A percentile compares a stretch with the other conserved stretches of the same genome.
These are phyloP conservation scores for Schizopygopsis pylzovi DNA, from an alignment of 2,797 vertebrate species.

Conservation along the genomic window DNA sequence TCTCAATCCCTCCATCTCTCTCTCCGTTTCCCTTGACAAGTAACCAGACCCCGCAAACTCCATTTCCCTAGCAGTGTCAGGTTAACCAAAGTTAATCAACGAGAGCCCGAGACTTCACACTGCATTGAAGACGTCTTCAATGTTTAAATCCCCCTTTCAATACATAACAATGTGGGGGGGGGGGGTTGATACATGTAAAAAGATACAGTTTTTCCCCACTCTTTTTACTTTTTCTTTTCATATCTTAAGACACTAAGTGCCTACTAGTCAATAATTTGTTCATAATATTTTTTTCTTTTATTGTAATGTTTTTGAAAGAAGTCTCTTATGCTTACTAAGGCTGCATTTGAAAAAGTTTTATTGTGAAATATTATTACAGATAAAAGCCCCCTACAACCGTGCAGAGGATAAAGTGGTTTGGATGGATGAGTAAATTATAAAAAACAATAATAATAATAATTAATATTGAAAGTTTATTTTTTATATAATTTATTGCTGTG, in stretches of 20 bases:
- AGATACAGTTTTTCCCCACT: background rate
- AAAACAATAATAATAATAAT: too few relatives aligned
- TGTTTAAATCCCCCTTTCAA: slow-evolving; percentile 12
- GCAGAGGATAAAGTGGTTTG: too few relatives aligned
- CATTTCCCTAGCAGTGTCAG: slow-evolving; percentile 53
- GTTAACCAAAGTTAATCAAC: slow-evolving; percentile 50
- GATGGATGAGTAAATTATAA: too few relatives aligned
- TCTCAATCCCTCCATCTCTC: slow-evolving; percentile 42
- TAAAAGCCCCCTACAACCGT: too few relatives aligned
- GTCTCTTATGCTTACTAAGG: too few relatives aligned
- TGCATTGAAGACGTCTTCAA: slow-evolving; percentile 10
- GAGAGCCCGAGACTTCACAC: slow-evolving; percentile 28
- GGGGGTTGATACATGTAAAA: background rate
- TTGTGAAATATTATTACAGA: too few relatives aligned
- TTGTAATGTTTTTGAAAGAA: too few relatives aligned
- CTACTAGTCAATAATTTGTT: background rate
- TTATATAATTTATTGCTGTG: too few relatives aligned
- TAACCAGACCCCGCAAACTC: slow-evolving; percentile 53
- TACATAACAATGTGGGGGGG: background rate
- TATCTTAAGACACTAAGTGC: background rate
- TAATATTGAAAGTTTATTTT: too few relatives aligned
- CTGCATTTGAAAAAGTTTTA: too few relatives aligned
- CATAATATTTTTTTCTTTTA: background rate
- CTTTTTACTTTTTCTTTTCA: background rate
- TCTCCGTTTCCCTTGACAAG: slow-evolving; percentile 48